Percentiles rank a stretch among this genome's conserved stretches.
phyloP scores from a whole-genome alignment of 2,113 vertebrate species.

The Dermatemys mawii region DNA sequence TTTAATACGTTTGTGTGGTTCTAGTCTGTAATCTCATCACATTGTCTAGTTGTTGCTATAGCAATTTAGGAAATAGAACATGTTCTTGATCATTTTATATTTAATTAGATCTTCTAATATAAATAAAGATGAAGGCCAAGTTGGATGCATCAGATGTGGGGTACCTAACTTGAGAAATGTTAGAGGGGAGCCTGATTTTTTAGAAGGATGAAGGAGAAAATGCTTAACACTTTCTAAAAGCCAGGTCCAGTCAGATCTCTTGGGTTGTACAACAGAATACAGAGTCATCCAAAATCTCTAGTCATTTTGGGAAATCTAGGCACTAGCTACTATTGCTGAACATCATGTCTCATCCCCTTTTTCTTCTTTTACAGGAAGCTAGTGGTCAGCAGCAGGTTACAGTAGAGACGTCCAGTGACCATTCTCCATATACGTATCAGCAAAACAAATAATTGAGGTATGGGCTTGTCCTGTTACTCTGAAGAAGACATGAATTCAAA shows the following conservation, averaged over 20 bases:
- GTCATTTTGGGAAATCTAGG: neutral
- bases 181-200: neutral
- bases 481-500: slow-evolving; percentile 32
- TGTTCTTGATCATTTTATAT: neutral
- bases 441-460: slow-evolving; percentile 96
- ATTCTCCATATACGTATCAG: slow-evolving; percentile 96
- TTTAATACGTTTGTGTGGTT: neutral
- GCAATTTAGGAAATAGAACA: neutral
- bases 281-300: neutral
- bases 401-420: slow-evolving; percentile 92
- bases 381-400: slow-evolving; percentile 90
- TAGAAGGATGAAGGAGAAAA: neutral
- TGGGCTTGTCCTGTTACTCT: slow-evolving; percentile 30
- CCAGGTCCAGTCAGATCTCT: neutral
- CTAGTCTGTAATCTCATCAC: neutral
- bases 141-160: neutral
- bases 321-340: neutral
- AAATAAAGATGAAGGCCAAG: neutral
- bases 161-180: neutral
- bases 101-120: neutral
- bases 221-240: neutral
- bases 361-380: slow-evolving; percentile 87
- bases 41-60: neutral
- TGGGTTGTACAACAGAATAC: neutral
- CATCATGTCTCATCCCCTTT: slow-evolving; percentile 40